Evolutionary conservation across 2,888 invertebrate genomes (phyloP).

Genomic region (Cabera pusaria): DNA sequence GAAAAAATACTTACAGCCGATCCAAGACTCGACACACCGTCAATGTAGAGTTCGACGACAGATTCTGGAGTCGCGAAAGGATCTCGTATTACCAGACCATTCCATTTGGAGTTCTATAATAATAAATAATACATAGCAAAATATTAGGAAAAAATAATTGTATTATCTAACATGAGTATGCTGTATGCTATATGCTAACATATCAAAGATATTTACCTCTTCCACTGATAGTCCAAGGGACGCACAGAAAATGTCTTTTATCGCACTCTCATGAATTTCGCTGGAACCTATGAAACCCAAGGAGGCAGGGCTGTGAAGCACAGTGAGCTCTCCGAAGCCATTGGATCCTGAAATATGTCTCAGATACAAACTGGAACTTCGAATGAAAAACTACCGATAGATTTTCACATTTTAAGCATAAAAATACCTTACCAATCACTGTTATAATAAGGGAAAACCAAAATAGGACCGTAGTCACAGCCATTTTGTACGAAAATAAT

Average conservation of each 20-base stretch:
- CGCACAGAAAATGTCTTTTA: slow-evolving; percentile 89
- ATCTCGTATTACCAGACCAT: slow-evolving; percentile 86
- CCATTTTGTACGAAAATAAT: slow-evolving; percentile 63
- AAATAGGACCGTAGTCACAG: slow-evolving; percentile 65
- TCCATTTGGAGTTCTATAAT: slow-evolving; percentile 85
- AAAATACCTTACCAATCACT: slow-evolving; percentile 60
- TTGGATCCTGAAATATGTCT: slow-evolving; percentile 62
- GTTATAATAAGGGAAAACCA: slow-evolving; percentile 62
- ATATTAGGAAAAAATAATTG: too few relatives aligned
- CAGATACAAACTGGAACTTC: not conserved
- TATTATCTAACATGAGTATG: too few relatives aligned
- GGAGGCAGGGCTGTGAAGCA: slow-evolving; percentile 87
- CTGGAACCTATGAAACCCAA: slow-evolving; percentile 87
- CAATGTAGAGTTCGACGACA: slow-evolving; percentile 86
- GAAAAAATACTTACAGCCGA: slow-evolving; percentile 67
- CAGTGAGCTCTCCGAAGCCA: slow-evolving; percentile 86
- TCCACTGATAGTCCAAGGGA: slow-evolving; percentile 88
- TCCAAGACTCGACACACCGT: slow-evolving; percentile 85
- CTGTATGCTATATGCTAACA: too few relatives aligned
- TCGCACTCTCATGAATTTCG: slow-evolving; percentile 83
- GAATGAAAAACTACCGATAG: not conserved
- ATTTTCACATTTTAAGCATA: not conserved
- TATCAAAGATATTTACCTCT: slow-evolving; percentile 76
- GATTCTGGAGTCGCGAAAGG: slow-evolving; percentile 90
- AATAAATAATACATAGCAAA: too few relatives aligned